phyloP scores from a whole-genome alignment of 2,888 invertebrate genomes.

The Scrobipalpa atriplicella region DNA sequence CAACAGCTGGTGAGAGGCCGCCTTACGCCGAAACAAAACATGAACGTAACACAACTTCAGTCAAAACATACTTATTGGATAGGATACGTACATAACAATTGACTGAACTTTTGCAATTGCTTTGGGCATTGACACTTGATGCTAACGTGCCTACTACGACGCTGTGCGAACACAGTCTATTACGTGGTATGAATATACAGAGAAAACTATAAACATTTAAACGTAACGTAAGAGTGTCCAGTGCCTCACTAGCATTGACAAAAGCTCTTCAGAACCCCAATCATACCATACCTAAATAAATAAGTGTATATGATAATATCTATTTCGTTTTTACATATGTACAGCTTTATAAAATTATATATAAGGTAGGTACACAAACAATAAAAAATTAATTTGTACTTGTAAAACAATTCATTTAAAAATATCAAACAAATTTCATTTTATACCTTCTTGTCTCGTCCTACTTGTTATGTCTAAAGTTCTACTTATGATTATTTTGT shows the following conservation, averaged over 20 bases:
- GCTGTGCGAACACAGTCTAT: constrained; percentile 7
- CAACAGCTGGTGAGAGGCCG: too few species aligned
- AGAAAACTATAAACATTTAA: constrained; percentile 24
- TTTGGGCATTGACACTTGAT: constrained; percentile 46
- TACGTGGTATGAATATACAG: constrained; percentile 11
- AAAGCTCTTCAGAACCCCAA: constrained; percentile 65
- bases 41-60: constrained; percentile 33
- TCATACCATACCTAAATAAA: constrained; percentile 76
- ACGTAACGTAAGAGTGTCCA: constrained; percentile 41
- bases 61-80: constrained; percentile 31
- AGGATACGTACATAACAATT: constrained; percentile 54
- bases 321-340: constrained; percentile 80
- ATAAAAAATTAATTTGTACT: constrained; percentile 78
- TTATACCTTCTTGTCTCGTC: constrained; percentile 60
- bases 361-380: constrained; percentile 67
- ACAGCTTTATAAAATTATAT: constrained; percentile 66
- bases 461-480: constrained; percentile 66
- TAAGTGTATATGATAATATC: constrained; percentile 70
- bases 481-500: constrained; percentile 79
- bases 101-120: constrained; percentile 54
- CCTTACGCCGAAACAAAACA: constrained; percentile 38
- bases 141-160: constrained; percentile 15
- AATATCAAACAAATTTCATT: constrained; percentile 62
- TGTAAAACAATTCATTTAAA: constrained; percentile 67
- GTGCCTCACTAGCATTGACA: constrained; percentile 61